These are phyloP conservation scores for Scrobipalpa costella DNA, from an alignment of 2,888 invertebrate species.

Conservation along the genomic window DNA sequence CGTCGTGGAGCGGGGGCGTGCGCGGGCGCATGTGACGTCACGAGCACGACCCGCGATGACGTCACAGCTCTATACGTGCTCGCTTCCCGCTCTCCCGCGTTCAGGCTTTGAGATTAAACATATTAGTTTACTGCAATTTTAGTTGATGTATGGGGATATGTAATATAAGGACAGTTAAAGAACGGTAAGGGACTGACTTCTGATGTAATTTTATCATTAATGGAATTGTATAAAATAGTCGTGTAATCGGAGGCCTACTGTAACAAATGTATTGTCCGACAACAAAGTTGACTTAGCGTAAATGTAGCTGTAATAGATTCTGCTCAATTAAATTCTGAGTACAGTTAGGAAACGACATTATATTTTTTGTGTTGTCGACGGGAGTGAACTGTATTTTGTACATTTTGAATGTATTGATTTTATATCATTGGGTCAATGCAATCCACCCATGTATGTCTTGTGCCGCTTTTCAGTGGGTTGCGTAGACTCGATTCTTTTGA, in stretches of 20 bases:
- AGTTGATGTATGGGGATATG: constrained; percentile 71
- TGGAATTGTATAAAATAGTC: constrained; percentile 74
- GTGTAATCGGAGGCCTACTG: constrained; percentile 71
- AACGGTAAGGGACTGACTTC: constrained; percentile 74
- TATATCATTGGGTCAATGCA: constrained; percentile 34
- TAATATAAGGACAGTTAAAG: constrained; percentile 71
- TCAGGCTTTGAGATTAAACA: constrained; percentile 70
- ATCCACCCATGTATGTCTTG: constrained; percentile 8
- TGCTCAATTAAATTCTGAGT: constrained; percentile 78
- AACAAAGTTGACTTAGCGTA: constrained; percentile 76
- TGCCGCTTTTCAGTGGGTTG: constrained; percentile 27
- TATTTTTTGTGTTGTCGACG: constrained; percentile 47
- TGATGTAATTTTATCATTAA: constrained; percentile 75
- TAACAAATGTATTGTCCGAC: constrained; percentile 65
- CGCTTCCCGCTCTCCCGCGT: constrained; percentile 25
- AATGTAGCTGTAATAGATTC: constrained; percentile 69
- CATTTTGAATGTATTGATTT: constrained; percentile 28
- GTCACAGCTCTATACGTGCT: constrained; percentile 16
- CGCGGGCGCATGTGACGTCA: constrained; percentile 17
- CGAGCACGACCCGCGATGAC: not conserved
- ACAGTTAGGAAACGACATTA: constrained; percentile 62
- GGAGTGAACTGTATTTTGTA: constrained; percentile 57
- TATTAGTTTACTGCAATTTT: constrained; percentile 73
- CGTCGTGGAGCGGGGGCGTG: constrained; percentile 35
- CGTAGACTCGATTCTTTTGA: constrained; percentile 28